These are phyloP conservation scores for Xyrauchen texanus DNA, from an alignment of 2,113 vertebrate genomes.

Conservation along the genomic window DNA sequence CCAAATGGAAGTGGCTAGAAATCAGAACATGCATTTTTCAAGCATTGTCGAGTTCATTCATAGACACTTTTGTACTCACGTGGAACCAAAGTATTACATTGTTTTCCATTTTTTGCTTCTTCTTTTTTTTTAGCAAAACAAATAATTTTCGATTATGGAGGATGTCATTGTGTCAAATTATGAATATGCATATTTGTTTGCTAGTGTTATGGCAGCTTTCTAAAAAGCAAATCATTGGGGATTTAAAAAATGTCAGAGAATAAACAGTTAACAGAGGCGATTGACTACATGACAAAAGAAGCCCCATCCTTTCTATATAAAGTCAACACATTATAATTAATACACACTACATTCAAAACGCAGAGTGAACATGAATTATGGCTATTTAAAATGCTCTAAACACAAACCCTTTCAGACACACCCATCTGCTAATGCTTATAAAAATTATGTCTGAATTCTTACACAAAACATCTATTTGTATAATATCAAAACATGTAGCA, in stretches of 20 bases:
- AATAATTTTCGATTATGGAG: too few species aligned
- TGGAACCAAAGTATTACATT: background rate
- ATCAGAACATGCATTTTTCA: constrained; percentile 23
- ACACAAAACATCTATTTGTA: constrained; percentile 33
- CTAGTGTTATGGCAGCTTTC: too few species aligned
- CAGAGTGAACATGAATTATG: background rate
- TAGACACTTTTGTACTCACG: background rate
- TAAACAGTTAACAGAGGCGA: background rate
- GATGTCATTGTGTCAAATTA: too few species aligned
- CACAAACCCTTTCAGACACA: constrained; percentile 28
- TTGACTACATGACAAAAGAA: background rate
- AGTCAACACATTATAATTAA: background rate
- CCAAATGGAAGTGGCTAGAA: constrained; percentile 51
- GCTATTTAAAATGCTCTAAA: constrained; percentile 3
- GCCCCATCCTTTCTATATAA: background rate
- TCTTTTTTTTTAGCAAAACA: too few species aligned
- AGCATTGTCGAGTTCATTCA: constrained; percentile 43
- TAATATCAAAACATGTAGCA: background rate
- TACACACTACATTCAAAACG: background rate
- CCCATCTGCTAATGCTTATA: constrained; percentile 16
- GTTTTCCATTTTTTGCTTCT: background rate
- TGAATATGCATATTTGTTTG: too few species aligned
- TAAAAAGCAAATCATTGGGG: too few species aligned
- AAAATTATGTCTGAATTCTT: background rate
- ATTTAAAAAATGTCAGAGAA: too few species aligned